Conservation (phyloP, 2,888 invertebrate species). For the Seira musarum region DNA sequence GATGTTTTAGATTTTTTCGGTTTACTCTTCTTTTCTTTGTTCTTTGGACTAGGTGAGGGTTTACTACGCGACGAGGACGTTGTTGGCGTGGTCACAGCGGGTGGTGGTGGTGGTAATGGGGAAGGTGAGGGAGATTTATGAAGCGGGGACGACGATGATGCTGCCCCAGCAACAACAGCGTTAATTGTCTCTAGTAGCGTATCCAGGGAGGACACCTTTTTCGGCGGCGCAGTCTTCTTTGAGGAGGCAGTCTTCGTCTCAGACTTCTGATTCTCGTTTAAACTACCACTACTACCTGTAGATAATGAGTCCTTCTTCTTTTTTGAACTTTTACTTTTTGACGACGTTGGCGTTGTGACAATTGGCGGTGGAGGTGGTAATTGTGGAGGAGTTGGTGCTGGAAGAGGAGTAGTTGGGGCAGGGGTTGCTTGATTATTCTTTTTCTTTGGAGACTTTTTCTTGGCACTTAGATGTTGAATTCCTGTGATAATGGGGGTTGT, state of each 20-base stretch:
- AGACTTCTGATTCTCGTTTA: conserved; percentile 52
- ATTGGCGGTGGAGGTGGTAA: conserved; percentile 49
- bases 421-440: conserved; percentile 31
- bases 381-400: conserved; percentile 41
- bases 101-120: conserved; percentile 25
- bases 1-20: conserved; percentile 24
- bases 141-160: conserved; percentile 39
- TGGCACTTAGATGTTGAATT: conserved; percentile 44
- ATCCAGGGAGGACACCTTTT: conserved; percentile 61
- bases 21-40: conserved; percentile 45
- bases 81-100: not conserved
- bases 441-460: conserved; percentile 57
- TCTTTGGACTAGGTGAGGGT: conserved; percentile 60
- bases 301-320: conserved; percentile 25
- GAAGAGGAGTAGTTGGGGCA: conserved; percentile 14
- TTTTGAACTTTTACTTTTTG: conserved; percentile 57
- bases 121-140: conserved; percentile 27
- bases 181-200: conserved; percentile 59
- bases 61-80: conserved; percentile 27
- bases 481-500: conserved; percentile 5
- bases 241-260: conserved; percentile 58
- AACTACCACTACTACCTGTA: conserved; percentile 14
- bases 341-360: conserved; percentile 36
- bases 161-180: conserved; percentile 57
- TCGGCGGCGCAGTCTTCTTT: conserved; percentile 51